phyloP scores from a whole-genome alignment of 2,888 invertebrate species.

The Spisula subtruncata region DNA sequence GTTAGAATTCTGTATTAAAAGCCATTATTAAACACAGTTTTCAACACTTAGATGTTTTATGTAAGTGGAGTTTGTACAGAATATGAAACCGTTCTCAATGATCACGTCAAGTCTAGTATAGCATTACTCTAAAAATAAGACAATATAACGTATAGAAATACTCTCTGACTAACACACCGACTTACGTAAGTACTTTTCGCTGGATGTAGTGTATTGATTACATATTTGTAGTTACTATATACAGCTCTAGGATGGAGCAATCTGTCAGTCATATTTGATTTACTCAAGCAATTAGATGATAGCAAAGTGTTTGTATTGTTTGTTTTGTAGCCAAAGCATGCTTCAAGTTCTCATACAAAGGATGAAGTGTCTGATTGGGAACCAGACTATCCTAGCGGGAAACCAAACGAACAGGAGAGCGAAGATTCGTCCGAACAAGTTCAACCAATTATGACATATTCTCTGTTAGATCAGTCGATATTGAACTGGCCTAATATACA shows the following conservation, averaged over 20 bases:
- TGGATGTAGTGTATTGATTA: neutral
- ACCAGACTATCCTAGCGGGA: slow-evolving; percentile 74
- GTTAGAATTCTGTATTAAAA: neutral
- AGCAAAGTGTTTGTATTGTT: neutral
- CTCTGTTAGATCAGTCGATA: slow-evolving; percentile 87
- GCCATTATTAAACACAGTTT: neutral
- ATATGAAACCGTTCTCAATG: neutral
- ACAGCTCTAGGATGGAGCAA: neutral
- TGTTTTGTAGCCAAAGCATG: slow-evolving; percentile 66
- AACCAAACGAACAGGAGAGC: slow-evolving; percentile 76
- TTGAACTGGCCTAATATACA: slow-evolving; percentile 87
- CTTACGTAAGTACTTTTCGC: slow-evolving; percentile 6
- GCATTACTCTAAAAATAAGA: neutral
- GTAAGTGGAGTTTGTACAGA: neutral
- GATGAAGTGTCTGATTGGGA: slow-evolving; percentile 68
- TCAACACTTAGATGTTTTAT: neutral
- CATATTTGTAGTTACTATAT: slow-evolving; percentile 5
- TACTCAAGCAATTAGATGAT: neutral
- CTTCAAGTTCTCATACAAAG: slow-evolving; percentile 61
- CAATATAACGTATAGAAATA: neutral
- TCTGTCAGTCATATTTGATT: slow-evolving; percentile 10
- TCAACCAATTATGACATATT: slow-evolving; percentile 83
- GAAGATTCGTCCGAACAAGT: slow-evolving; percentile 75
- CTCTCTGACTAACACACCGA: neutral
- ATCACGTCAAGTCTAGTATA: neutral